A percentile compares a stretch with the other conserved stretches of the same genome.
Evolutionary conservation across 2,113 vertebrate genomes (phyloP).

Genomic region (Tenrec ecaudatus): DNA sequence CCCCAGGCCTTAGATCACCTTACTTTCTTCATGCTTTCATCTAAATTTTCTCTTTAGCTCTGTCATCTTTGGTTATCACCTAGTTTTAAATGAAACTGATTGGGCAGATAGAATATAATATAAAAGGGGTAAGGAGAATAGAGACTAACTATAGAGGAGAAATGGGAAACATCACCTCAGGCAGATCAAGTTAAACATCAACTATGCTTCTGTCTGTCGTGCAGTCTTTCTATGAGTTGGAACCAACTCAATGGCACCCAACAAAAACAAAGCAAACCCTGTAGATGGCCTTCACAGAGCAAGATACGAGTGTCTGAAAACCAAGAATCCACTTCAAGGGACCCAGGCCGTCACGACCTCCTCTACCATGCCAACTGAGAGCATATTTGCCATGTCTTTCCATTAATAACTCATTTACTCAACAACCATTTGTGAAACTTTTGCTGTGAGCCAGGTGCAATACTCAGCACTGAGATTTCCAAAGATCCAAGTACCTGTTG

Average conservation of each 20-base stretch:
- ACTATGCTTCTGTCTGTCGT: not conserved
- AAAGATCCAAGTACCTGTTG: not conserved
- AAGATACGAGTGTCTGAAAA: not conserved
- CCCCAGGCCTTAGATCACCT: not conserved
- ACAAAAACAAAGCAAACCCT: not conserved
- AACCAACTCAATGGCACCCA: not conserved
- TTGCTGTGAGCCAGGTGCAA: not conserved
- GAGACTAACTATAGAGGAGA: not conserved
- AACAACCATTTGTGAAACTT: not conserved
- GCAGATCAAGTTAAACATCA: not conserved
- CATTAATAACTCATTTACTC: not conserved
- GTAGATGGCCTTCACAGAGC: not conserved
- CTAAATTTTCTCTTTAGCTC: slow-evolving; percentile 37
- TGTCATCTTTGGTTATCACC: not conserved
- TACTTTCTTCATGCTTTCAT: not conserved
- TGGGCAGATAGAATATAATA: not conserved
- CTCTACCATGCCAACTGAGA: not conserved
- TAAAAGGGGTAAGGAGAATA: not conserved
- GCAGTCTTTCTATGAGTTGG: not conserved
- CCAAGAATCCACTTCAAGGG: not conserved
- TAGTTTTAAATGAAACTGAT: not conserved
- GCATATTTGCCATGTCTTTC: not conserved
- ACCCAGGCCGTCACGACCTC: not conserved
- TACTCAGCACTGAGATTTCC: not conserved
- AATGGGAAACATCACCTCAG: not conserved